Percentiles rank a stretch among this genome's conserved stretches.
Conservation (phyloP, 2,888 invertebrate genomes). For the Stegana nigrithorax region DNA sequence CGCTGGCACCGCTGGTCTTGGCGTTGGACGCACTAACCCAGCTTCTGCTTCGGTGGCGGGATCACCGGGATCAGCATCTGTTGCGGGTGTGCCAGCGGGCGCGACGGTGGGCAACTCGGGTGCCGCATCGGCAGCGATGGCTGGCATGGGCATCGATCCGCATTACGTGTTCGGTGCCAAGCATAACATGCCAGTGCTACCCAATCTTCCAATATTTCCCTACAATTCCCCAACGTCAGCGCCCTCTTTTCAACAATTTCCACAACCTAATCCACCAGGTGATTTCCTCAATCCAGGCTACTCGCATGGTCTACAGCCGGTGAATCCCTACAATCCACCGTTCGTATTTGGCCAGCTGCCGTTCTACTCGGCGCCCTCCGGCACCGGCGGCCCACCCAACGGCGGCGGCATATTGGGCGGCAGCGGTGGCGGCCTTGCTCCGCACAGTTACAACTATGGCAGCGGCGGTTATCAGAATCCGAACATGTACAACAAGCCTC, state of each 20-base stretch:
- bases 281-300: constrained; percentile 65
- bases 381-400: constrained; percentile 66
- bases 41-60: neutral
- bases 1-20: constrained; percentile 21
- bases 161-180: constrained; percentile 68
- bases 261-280: constrained; percentile 68
- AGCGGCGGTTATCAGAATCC: constrained; percentile 63
- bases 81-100: neutral
- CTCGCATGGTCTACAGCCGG: constrained; percentile 64
- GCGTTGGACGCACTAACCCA: constrained; percentile 1
- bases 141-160: constrained; percentile 61
- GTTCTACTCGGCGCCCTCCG: constrained; percentile 59
- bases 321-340: constrained; percentile 67
- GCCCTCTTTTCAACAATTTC: constrained; percentile 68
- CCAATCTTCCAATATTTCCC: constrained; percentile 67
- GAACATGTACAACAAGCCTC: constrained; percentile 67
- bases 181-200: constrained; percentile 64
- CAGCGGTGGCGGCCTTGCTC: constrained; percentile 59
- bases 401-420: constrained; percentile 59
- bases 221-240: constrained; percentile 65
- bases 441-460: constrained; percentile 56
- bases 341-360: constrained; percentile 68
- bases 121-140: constrained; percentile 26
- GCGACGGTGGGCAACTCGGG: constrained; percentile 21
- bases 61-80: neutral